Evolutionary conservation across 2,888 invertebrate genomes (phyloP).

Genomic region (Lepidochitona cinerea): DNA sequence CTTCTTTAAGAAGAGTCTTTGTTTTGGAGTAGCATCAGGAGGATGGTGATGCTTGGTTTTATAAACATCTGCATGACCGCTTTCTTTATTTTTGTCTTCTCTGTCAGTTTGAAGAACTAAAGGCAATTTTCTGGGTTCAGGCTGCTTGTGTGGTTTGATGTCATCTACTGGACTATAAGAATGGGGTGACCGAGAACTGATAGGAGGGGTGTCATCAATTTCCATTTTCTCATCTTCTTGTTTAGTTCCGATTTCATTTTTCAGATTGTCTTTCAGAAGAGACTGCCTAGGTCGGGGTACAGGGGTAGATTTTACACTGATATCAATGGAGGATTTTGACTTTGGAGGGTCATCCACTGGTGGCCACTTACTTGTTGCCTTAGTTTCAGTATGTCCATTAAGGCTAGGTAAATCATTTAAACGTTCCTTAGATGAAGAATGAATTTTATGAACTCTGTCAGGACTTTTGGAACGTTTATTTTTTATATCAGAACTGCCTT

Average conservation of each 20-base stretch:
- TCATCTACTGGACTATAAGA: background rate
- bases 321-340: background rate
- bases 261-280: background rate
- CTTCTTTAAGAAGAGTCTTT: slow-evolving; percentile 4
- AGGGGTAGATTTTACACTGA: background rate
- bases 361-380: background rate
- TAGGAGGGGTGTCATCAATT: background rate
- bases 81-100: background rate
- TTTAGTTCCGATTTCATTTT: background rate
- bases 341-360: background rate
- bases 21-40: background rate
- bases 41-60: background rate
- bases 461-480: background rate
- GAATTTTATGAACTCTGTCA: background rate
- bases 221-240: background rate
- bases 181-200: background rate
- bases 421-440: background rate
- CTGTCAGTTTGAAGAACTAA: background rate
- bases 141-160: background rate
- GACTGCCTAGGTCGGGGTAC: slow-evolving; percentile 8
- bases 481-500: background rate
- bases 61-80: background rate
- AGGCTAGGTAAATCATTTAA: background rate
- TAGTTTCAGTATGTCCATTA: background rate
- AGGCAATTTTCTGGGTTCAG: background rate